Percentiles rank a stretch among this genome's conserved stretches.
Conservation (phyloP, 2,797 vertebrate species). For the Cuniculus paca region DNA sequence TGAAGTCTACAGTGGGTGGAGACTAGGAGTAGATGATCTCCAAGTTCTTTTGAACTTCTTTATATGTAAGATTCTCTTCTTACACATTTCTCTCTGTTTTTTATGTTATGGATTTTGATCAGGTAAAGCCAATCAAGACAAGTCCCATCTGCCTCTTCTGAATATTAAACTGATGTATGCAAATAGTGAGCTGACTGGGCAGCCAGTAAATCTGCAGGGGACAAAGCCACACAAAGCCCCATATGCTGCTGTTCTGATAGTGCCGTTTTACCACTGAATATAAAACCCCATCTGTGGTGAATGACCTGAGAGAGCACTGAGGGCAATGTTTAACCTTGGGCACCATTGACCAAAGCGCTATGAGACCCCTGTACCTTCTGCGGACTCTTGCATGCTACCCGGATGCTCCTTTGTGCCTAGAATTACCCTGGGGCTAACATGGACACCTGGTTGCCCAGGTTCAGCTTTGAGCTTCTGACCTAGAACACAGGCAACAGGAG, state of each 20-base stretch:
- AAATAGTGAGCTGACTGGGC: constrained; percentile 78
- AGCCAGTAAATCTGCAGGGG: constrained; percentile 61
- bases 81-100: not conserved
- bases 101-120: constrained; percentile 33
- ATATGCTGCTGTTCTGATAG: constrained; percentile 77
- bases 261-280: constrained; percentile 75
- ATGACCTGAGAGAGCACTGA: constrained; percentile 75
- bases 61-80: not conserved
- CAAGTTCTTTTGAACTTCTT: constrained; percentile 32
- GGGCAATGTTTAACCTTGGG: constrained; percentile 64
- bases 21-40: not conserved
- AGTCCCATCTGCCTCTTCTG: constrained; percentile 82
- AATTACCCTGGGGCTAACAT: accelerated
- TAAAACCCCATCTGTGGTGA: constrained; percentile 86
- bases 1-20: not conserved
- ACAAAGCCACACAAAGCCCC: constrained; percentile 81
- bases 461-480: not conserved
- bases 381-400: constrained; percentile 59
- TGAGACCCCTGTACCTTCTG: constrained; percentile 57
- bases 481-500: not conserved
- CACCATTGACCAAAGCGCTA: constrained; percentile 74
- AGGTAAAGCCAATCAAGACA: constrained; percentile 25
- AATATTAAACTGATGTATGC: constrained; percentile 80
- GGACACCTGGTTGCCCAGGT: not conserved
- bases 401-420: constrained; percentile 9